phyloP scores from a whole-genome alignment of 2,113 vertebrate species.

The Delphinapterus leucas region DNA sequence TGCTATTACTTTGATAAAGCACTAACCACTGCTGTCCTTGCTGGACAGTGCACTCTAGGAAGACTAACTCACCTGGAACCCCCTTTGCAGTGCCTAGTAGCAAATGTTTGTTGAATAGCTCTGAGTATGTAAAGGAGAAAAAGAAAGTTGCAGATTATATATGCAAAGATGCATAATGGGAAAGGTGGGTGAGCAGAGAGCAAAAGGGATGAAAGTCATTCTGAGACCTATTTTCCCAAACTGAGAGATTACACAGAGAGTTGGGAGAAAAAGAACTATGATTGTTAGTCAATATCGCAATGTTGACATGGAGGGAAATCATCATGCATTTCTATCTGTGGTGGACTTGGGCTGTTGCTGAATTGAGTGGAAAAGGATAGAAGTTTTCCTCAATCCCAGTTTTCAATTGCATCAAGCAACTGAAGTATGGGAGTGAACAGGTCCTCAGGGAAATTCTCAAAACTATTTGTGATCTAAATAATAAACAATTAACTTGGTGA shows the following conservation, averaged over 20 bases:
- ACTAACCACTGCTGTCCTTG: neutral
- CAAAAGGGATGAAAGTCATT: neutral
- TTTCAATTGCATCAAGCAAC: neutral
- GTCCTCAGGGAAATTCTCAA: neutral
- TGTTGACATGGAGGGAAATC: neutral
- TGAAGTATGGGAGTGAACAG: neutral
- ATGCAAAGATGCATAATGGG: neutral
- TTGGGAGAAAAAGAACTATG: neutral
- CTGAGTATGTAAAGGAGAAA: neutral
- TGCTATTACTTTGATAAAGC: neutral
- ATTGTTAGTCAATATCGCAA: neutral
- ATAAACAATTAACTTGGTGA: neutral
- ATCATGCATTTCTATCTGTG: neutral
- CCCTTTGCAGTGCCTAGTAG: rapidly evolving
- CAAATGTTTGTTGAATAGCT: neutral
- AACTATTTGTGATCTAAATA: neutral
- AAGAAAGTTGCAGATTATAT: neutral
- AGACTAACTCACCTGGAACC: neutral
- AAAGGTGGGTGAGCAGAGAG: neutral
- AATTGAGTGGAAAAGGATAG: neutral
- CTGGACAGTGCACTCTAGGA: no score
- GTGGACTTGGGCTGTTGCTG: neutral
- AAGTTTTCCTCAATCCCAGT: neutral
- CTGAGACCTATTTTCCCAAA: neutral
- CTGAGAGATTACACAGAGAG: neutral